Evolutionary conservation across 2,888 invertebrate genomes (phyloP), one percentile per base, ranked within the genome.

Genomic region (Brachyptera putata): DNA sequence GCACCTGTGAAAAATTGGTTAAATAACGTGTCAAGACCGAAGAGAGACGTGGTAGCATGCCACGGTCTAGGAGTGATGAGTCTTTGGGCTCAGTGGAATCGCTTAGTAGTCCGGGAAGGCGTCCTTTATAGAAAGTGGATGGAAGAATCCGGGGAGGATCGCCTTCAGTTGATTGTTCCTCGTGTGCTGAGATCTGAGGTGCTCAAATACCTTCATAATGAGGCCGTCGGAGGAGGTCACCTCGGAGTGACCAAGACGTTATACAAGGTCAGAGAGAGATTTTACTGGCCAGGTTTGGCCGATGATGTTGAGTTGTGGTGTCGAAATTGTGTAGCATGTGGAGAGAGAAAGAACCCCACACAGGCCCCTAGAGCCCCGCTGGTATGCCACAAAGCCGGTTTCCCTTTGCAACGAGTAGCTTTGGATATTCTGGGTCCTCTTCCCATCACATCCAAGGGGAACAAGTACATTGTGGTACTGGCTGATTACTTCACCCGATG

Each of bases 391-490:
- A 13, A 22, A 14, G 1, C n/a, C 5, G 1, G 3, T n/a, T 3
- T 1, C 7, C 57, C 57, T 3, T 25, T 48, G 3, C 16, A 48
- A 13, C 11, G 48, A 24, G 21, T 58, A 22, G 16, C 21, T 3
- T n/a, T 48, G 13, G 49, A 58, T 49, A 18, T 58, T 3, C n/a
- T 48, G 14, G 58, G 58, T 9, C 58, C 58, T 7, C 13, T 49
- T 7, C 4, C 21, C 5, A 16, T 25, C 3, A n/a, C 58, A 21
- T 7, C 1, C 4, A 4, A 14, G 22, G 34, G 21, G 3, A 58
- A 46, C n/a, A 46, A 21, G 36, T 58, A 58, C 21, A 30, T 58
- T 1, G 7, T 58, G 2, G 49, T 34, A 13, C 48, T 24, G 14
- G 21, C 26, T 34, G 25, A 30, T 21, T 16, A 14, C 2, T 57